phyloP scores from a whole-genome alignment of 2,113 vertebrate species.

The Campylomormyrus tamandua region DNA sequence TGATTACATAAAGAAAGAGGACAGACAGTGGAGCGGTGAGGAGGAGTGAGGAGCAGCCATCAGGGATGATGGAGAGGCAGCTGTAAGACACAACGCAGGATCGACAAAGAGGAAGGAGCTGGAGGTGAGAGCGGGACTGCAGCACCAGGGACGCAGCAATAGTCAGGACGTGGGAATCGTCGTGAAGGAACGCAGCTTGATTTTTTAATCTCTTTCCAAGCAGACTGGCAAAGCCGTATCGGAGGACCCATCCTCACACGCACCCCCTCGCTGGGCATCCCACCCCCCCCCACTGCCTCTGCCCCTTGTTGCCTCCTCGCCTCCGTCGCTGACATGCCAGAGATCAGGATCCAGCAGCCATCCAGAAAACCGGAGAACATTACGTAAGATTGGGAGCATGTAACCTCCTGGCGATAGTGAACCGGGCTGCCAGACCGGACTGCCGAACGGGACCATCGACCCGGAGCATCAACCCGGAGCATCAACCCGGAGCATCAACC shows the following conservation, averaged over 20 bases:
- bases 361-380: constrained; percentile 20
- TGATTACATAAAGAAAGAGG: background rate
- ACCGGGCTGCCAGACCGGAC: background rate
- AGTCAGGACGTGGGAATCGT: background rate
- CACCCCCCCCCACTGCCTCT: background rate
- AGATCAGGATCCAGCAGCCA: constrained; percentile 9
- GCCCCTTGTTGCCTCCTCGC: constrained; percentile 34
- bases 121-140: background rate
- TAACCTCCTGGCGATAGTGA: background rate
- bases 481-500: no score
- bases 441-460: background rate
- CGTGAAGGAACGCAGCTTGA: background rate
- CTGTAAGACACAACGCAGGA: background rate
- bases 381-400: constrained; percentile 8
- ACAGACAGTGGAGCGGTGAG: background rate
- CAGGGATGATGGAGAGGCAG: background rate
- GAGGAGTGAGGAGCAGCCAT: background rate
- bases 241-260: background rate
- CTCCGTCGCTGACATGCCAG: constrained; percentile 24
- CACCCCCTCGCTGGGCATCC: background rate
- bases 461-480: background rate
- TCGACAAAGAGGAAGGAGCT: background rate
- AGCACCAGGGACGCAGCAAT: background rate
- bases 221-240: background rate
- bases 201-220: background rate